phyloP scores from a whole-genome alignment of 2,888 invertebrate species.

The Nineta flava region DNA sequence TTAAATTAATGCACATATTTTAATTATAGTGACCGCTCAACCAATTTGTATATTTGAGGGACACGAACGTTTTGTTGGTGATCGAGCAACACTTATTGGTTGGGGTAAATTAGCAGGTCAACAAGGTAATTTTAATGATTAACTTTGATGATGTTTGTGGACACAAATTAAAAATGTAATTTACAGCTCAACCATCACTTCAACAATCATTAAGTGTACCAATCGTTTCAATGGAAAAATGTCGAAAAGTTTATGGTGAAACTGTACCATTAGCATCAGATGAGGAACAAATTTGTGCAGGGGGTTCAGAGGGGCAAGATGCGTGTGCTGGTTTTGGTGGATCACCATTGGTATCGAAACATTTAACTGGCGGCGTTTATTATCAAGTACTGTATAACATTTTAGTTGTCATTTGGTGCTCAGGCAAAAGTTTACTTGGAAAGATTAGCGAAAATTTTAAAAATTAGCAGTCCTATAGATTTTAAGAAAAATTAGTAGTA shows the following conservation, averaged over 20 bases:
- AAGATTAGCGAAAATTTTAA: no score
- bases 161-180: not conserved
- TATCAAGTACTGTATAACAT: conserved; percentile 31
- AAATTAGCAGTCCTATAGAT: no score
- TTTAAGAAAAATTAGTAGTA: no score
- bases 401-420: not conserved
- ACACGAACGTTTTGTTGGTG: conserved; percentile 24
- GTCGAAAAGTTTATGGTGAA: conserved; percentile 46
- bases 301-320: conserved; percentile 55
- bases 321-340: conserved; percentile 71
- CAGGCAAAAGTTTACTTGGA: no score
- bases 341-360: conserved; percentile 48
- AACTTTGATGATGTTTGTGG: not conserved
- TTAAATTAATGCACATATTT: conserved; percentile 9
- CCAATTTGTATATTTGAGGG: conserved; percentile 44
- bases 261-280: conserved; percentile 42
- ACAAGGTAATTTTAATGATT: conserved; percentile 22
- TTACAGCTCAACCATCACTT: conserved; percentile 19
- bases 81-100: conserved; percentile 45
- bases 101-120: conserved; percentile 58
- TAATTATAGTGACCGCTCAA: conserved; percentile 51
- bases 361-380: conserved; percentile 38
- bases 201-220: conserved; percentile 51
- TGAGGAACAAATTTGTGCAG: conserved; percentile 53
- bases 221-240: conserved; percentile 46